Base-by-base conservation (phyloP, 2,888 invertebrate genomes). In the Itoplectis maculator region DNA sequence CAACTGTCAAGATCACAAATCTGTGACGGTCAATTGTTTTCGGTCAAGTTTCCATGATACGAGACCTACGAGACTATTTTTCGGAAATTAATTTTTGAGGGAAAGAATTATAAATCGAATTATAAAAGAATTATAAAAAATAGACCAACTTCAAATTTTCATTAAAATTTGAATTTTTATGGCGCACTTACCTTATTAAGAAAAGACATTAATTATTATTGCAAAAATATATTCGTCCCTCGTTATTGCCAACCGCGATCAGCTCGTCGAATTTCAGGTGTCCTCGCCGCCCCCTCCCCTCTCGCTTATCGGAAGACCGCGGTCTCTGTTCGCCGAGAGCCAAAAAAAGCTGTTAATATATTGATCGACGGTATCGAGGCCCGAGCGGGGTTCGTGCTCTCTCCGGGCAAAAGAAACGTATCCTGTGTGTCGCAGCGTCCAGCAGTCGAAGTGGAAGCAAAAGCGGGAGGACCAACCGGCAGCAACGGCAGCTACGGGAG, bases 341-440 rank as follows among this genome's bases (percentile, higher is more conserved):
- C 45, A 68, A 66, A 79, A 77, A 63, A 61, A 77, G 63, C 68
- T 77, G 82, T 76, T 82, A 82, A 81, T 79, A 80, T 79, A 83
- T 83, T 85, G 85, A 85, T 83, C 76, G 79, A 85, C 78, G 74
- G 79, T 81, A 83, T 76, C 79, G 83, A 81, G 77, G 54, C 37
- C 66, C 72, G 54, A 73, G 59, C 56, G 75, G 29, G n/a, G n/a
- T n/a, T 75, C 37, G 76, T 68, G 65, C 66, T 35, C 29, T 18
- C 63, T 42, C 49, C 51, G 29, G 3, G 29, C 29, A n/a, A 37
- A 79, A 82, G 68, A 66, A 66, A 61, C 68, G 66, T 63, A 40
- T 65, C n/a, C 23, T 49, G 40, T 45, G 69, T 61, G 63, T 61
- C 75, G 76, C 74, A 65, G 49, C 56, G 72, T 59, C 73, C 49